phyloP scores from a whole-genome alignment of 2,113 vertebrate genomes.

The Pagrus major region DNA sequence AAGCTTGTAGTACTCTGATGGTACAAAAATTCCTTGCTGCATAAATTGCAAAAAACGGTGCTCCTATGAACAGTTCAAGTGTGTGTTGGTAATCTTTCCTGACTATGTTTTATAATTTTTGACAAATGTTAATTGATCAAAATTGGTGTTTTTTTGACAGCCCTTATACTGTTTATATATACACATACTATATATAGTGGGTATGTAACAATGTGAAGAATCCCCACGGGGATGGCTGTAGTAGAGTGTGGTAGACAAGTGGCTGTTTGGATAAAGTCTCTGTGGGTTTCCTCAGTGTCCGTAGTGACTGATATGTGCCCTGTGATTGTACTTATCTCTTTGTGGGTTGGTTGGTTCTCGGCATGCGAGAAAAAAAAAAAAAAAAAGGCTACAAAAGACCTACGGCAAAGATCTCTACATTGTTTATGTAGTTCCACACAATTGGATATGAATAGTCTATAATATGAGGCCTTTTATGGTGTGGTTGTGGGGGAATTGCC shows the following conservation, averaged over 20 bases:
- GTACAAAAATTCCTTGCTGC: no score
- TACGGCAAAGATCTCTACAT: slow-evolving; percentile 49
- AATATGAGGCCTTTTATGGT: slow-evolving; percentile 68
- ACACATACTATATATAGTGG: no score
- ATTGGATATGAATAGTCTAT: slow-evolving; percentile 78
- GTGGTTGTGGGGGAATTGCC: slow-evolving; percentile 63
- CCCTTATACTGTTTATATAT: no score
- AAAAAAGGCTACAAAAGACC: slow-evolving; percentile 51
- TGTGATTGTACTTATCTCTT: slow-evolving; percentile 72
- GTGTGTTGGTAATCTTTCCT: no score
- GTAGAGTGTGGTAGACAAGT: slow-evolving; percentile 22
- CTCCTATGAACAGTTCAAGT: no score
- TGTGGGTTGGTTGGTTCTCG: slow-evolving; percentile 61
- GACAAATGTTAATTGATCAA: no score
- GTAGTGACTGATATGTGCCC: slow-evolving; percentile 64
- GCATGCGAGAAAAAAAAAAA: slow-evolving; percentile 36
- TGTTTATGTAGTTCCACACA: slow-evolving; percentile 78
- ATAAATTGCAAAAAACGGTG: no score
- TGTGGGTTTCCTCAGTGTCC: slow-evolving; percentile 64
- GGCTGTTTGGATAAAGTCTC: slow-evolving; percentile 54
- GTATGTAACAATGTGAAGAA: slow-evolving; percentile 1
- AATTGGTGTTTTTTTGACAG: no score
- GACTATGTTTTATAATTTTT: no score
- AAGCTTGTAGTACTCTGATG: no score
- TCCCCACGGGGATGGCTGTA: neutral